Conservation (phyloP, 2,113 vertebrate species). For the Tetrax tetrax region DNA sequence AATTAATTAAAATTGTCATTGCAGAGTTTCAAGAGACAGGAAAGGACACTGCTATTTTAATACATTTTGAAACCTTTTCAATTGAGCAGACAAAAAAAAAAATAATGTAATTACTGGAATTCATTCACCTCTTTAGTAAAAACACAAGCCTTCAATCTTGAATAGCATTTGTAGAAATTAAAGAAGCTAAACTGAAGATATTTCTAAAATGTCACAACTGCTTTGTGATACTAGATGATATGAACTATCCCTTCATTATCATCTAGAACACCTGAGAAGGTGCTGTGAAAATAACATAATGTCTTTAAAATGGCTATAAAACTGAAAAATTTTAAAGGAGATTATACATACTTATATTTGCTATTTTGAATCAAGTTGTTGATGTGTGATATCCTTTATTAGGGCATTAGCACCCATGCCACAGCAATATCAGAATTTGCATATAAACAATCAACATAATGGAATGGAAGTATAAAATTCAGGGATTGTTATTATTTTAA, state of each 20-base stretch:
- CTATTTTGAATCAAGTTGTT: slow-evolving; percentile 55
- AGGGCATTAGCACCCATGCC: slow-evolving; percentile 65
- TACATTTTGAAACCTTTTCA: slow-evolving; percentile 66
- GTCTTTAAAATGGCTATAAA: slow-evolving; percentile 67
- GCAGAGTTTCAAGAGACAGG: slow-evolving; percentile 34
- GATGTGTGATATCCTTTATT: slow-evolving; percentile 49
- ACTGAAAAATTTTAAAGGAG: slow-evolving; percentile 49
- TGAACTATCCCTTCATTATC: slow-evolving; percentile 86
- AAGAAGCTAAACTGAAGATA: slow-evolving; percentile 77
- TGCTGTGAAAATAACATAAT: slow-evolving; percentile 65
- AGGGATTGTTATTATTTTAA: slow-evolving; percentile 54
- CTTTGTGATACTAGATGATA: slow-evolving; percentile 78
- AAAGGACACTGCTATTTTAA: slow-evolving; percentile 52
- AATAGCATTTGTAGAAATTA: slow-evolving; percentile 77
- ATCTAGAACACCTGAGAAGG: slow-evolving; percentile 80
- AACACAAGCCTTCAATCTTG: slow-evolving; percentile 64
- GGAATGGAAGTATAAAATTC: slow-evolving; percentile 44
- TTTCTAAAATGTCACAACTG: slow-evolving; percentile 85
- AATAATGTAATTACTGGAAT: slow-evolving; percentile 77
- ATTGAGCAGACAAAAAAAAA: slow-evolving; percentile 56
- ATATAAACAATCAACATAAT: slow-evolving; percentile 67
- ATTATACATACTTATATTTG: background rate
- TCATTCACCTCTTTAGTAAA: slow-evolving; percentile 78
- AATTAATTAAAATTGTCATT: slow-evolving; percentile 57
- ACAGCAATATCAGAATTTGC: slow-evolving; percentile 65